phyloP scores from a whole-genome alignment of 2,797 vertebrate genomes.

The Enteromius trimaculatus region DNA sequence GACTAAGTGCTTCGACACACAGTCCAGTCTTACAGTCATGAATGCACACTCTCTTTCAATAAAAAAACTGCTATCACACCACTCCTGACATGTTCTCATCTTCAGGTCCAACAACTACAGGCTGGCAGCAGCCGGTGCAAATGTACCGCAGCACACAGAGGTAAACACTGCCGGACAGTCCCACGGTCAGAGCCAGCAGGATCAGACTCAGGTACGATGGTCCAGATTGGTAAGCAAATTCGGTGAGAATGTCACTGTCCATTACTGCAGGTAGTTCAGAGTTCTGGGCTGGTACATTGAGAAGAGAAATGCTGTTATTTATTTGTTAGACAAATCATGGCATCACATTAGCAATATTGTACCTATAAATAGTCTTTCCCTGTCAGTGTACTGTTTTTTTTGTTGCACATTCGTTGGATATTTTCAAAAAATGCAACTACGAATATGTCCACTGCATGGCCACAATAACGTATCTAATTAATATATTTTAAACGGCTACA shows the following conservation, averaged over 20 bases:
- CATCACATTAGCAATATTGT: background rate
- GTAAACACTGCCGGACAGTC: slow-evolving; percentile 68
- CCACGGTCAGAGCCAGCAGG: slow-evolving; percentile 66
- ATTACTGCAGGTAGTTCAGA: slow-evolving; percentile 42
- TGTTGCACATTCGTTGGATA: background rate
- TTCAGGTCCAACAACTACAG: slow-evolving; percentile 57
- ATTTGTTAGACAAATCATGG: background rate
- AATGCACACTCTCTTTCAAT: background rate
- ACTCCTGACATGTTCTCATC: slow-evolving; percentile 52
- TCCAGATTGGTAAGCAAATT: slow-evolving; percentile 10
- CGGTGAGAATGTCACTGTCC: slow-evolving; percentile 38
- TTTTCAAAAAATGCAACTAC: background rate
- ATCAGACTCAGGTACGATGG: slow-evolving; percentile 56
- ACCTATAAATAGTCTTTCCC: background rate
- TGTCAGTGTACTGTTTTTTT: background rate
- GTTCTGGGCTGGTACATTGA: slow-evolving; percentile 39
- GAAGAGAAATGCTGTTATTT: background rate
- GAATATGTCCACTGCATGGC: background rate
- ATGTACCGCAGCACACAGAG: slow-evolving; percentile 71
- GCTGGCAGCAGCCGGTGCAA: slow-evolving; percentile 71
- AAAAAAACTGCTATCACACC: slow-evolving; percentile 45
- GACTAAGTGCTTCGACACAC: background rate
- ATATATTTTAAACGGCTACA: background rate
- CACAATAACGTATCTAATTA: background rate
- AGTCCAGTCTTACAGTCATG: background rate